Conservation (phyloP, 2,113 vertebrate genomes). For the Daphoenositta chrysoptera region DNA sequence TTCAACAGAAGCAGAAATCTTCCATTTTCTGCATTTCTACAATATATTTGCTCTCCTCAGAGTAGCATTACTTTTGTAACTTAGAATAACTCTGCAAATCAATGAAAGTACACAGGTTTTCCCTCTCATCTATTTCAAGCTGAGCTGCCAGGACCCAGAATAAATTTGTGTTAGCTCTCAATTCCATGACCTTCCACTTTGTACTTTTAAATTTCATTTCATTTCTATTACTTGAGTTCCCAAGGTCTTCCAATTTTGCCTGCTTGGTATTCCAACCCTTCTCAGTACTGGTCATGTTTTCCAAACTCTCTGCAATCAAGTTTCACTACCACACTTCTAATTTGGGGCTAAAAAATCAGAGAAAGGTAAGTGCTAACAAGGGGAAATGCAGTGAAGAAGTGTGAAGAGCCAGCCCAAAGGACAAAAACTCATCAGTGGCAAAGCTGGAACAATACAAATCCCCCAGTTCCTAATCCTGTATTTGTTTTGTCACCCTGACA, state of each 20-base stretch:
- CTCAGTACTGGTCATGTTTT: neutral
- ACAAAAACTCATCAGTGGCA: neutral
- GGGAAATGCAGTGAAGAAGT: neutral
- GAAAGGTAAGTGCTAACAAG: neutral
- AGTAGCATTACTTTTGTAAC: neutral
- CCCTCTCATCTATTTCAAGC: conserved; percentile 24
- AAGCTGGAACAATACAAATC: neutral
- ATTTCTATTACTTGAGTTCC: conserved; percentile 44
- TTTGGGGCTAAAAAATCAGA: neutral
- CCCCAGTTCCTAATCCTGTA: neutral
- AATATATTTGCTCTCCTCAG: neutral
- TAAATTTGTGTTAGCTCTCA: conserved; percentile 34
- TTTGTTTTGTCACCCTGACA: neutral
- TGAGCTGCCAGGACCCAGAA: conserved; percentile 21
- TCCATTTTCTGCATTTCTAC: neutral
- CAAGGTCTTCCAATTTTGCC: conserved; percentile 21
- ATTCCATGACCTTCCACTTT: conserved; percentile 39
- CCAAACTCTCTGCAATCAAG: neutral
- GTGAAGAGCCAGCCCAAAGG: neutral
- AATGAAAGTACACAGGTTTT: conserved; percentile 25
- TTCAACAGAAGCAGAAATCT: neutral
- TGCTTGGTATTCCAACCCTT: conserved; percentile 26
- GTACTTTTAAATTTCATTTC: conserved; percentile 55
- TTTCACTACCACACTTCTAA: neutral
- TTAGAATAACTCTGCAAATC: conserved; percentile 39